Base-by-base conservation (phyloP, 92 coral and sea anemone genomes). In the Porites rus region DNA sequence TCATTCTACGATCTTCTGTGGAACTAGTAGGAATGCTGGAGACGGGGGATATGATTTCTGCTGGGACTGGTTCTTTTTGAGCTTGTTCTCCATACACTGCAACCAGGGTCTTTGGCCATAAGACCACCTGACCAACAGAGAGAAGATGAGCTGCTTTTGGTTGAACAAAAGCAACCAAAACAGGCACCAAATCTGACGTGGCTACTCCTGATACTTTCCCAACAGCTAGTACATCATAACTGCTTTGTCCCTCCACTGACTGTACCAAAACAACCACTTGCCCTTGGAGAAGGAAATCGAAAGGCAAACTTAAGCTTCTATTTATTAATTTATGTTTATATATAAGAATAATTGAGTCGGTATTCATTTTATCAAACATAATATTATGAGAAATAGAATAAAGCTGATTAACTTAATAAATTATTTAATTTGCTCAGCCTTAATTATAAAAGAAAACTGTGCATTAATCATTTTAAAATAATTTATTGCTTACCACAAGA, bases 1-100 rank as follows among this genome's bases (percentile, higher is more conserved):
- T 93, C 90, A 93, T 74, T 4, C 81, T 69, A n/a, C 88, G 51
- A 69, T 90, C 93, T 67, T 74, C 90, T 79, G 86, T 69, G 25
- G 43, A 58, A 52, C 25, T 46, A 12, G 64, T 51, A 46, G 74
- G 74, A 51, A 79, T 79, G 75, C 56, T 77, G 46, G 76, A 50
- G 75, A 25, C 61, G 79, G 58, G 76, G n/a, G n/a, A n/a, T n/a
- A n/a, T n/a, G n/a, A n/a, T n/a, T n/a, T n/a, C n/a, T n/a, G n/a
- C n/a, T n/a, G 62, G 69, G 22, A 60, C 79, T 50, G 77, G 77
- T 62, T 17, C 80, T 61, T 56, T 22, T 20, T 25, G 25, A 8
- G 17, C 60, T 46, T 28, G 21, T 38, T 76, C 80, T 13, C 83
- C 82, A 60, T 75, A 75, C n/a, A 68, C 17, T 20, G 85, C 90